Percentiles rank a stretch among this genome's conserved stretches.
These are phyloP conservation scores for Apis dorsata DNA, from an alignment of 1,140 invertebrate species.

Conservation along the genomic window DNA sequence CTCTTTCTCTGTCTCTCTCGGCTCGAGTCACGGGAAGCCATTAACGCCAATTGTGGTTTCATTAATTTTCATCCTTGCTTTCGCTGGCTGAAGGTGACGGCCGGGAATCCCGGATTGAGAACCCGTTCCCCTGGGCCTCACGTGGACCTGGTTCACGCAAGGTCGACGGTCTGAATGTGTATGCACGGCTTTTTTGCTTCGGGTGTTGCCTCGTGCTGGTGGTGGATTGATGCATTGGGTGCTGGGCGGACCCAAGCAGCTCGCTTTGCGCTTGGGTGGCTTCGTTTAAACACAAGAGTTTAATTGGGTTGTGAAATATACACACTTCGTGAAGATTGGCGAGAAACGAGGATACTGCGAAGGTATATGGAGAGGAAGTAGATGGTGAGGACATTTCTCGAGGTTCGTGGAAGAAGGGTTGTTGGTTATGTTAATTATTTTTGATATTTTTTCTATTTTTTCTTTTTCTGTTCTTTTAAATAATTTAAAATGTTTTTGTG, in stretches of 20 bases:
- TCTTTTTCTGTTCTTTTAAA: too few relatives aligned
- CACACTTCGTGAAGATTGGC: neutral
- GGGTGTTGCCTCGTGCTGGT: neutral
- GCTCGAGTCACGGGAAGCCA: slow-evolving; percentile 49
- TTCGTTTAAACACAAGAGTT: neutral
- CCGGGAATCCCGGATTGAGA: slow-evolving; percentile 25
- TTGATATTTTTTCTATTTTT: too few relatives aligned
- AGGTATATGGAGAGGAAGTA: neutral
- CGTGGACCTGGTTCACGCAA: slow-evolving; percentile 21
- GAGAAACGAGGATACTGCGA: too few relatives aligned
- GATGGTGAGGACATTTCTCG: neutral
- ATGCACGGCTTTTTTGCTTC: slow-evolving; percentile 12
- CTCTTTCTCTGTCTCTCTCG: neutral
- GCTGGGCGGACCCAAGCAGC: neutral
- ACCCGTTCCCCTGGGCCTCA: slow-evolving; percentile 22
- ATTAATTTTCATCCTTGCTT: slow-evolving; percentile 66
- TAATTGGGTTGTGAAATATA: slow-evolving; percentile 20
- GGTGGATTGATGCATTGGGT: slow-evolving; percentile 29
- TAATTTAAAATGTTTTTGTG: too few relatives aligned
- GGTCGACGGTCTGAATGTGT: slow-evolving; percentile 7
- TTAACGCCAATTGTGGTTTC: slow-evolving; percentile 68
- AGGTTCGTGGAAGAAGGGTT: too few relatives aligned
- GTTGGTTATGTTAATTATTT: too few relatives aligned
- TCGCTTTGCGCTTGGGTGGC: slow-evolving; percentile 14
- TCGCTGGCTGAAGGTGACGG: slow-evolving; percentile 54